Evolutionary conservation across 1,140 invertebrate species (phyloP), one percentile per base, ranked within the genome.

Genomic region (Zaprionus inermis): DNA sequence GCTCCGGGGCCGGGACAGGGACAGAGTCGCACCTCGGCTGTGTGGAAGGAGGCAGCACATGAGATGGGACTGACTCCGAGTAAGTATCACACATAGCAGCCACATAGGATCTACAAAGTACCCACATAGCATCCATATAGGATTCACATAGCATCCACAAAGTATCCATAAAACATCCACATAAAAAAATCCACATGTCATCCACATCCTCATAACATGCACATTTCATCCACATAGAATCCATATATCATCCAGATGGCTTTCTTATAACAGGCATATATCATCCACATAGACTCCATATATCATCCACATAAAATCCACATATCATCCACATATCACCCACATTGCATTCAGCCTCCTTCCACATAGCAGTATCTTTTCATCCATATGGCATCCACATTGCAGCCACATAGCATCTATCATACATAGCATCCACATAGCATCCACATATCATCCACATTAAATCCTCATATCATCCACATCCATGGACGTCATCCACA

Each of bases 11-110:
- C 91, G 46, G 79, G 86, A n/a, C 86, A 86, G 55, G 81, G 90
- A 16, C 90, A 91, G 51, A 91, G 88, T 30, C 81, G 90, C 46
- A 91, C 90, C 16, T 91, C 90, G 0, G 90, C 90, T 2, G 83
- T 91, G 9, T 91, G 90, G 90, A 91, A 91, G 70, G 90, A 91
- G 41, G 86, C 81, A 11, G 90, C 90, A 6, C 73, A 73, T 14
- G 86, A 91, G 44, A 82, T 91, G 81, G 90, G 90, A 6, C 52
- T 91, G 0, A 91, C 90, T 4, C 78, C 90, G 10, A 91, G 90
- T 91, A 74, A 82, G 84, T 88, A 28, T 28, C 24, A 28, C 5
- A 28, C 44, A 11, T 18, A 16, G 44, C 1, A 18, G 10, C 16
- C 9, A 46, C 9, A 20, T 7, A n/a, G 41, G 7, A 46, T 46